Evolutionary conservation across 2,888 invertebrate genomes (phyloP), one percentile per base, ranked within the genome.

Genomic region (Zaprionus lineosus): DNA sequence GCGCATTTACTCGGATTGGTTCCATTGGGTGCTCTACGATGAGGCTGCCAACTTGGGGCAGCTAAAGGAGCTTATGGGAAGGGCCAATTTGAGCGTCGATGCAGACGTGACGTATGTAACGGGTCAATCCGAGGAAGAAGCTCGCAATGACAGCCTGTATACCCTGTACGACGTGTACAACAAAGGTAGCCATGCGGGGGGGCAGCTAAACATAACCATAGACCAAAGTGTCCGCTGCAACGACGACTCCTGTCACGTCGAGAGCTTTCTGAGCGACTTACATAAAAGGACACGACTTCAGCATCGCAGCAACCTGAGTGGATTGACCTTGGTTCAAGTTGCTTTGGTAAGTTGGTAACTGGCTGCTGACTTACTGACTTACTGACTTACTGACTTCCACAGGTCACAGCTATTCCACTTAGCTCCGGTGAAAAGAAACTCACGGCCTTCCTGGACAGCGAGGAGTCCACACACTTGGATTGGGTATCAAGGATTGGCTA

Each of bases 131-230:
- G 19, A 9, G 7, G 29, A 56, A 11, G 33, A 14, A 0, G 7
- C 5, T 0, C 2, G n/a, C 0, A 3, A 2, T 0, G 15, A 37
- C 0, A 53, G 52, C 0, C 11, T 62, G 0, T 83, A 71, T 18
- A 56, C 67, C 0, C 55, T 86, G 6, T 87, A 84, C 36, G 90
- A 90, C 74, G 79, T 89, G 5, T 90, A 89, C 52, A 89, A 89
- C 33, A 87, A 86, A 28, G 90, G 90, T 1, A 82, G 77, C 24
- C 70, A 74, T 19, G 44, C 88, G 40, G 90, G 90, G 8, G 90
- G 89, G 0, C 55, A 70, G 16, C 57, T 90, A 0, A 90, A 90
- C 53, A 70, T 89, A 16, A 89, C 89, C 0, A 31, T 78, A 1
- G 86, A 89, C 57, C 83, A 76, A 53, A 73, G 71, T 52, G 19